phyloP scores from a whole-genome alignment of 2,888 invertebrate genomes.

The Sinohyriopsis cumingii region DNA sequence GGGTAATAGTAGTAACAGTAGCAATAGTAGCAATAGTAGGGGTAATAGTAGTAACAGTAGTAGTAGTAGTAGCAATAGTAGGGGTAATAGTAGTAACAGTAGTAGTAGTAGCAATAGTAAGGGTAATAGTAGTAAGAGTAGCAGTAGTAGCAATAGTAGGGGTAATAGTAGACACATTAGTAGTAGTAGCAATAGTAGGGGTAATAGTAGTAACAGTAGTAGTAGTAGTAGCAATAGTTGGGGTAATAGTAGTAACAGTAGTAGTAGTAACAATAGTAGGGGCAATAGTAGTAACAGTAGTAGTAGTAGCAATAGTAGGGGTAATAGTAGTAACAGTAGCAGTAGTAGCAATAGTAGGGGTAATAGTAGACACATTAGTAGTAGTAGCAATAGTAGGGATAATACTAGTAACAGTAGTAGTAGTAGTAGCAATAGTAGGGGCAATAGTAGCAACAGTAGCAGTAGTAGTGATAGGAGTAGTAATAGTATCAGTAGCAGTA shows the following conservation, averaged over 20 bases:
- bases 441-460: background rate
- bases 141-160: too few relatives aligned
- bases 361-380: background rate
- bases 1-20: too few relatives aligned
- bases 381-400: slow-evolving; percentile 1
- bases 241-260: slow-evolving; percentile 23
- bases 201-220: slow-evolving; percentile 1
- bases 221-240: slow-evolving; percentile 24
- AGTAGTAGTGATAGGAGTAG: background rate
- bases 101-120: too few relatives aligned
- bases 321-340: background rate
- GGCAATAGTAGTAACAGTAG: slow-evolving; percentile 3
- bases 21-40: background rate
- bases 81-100: too few relatives aligned
- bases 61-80: slow-evolving; percentile 6
- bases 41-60: slow-evolving; percentile 24
- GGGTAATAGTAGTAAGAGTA: too few relatives aligned
- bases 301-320: background rate
- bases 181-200: background rate
- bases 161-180: background rate
- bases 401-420: slow-evolving; percentile 1
- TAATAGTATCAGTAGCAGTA: background rate
- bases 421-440: background rate
- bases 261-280: slow-evolving; percentile 11
- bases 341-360: background rate